These are phyloP conservation scores for Trachops cirrhosus DNA, from an alignment of 2,797 vertebrate genomes.

Conservation along the genomic window DNA sequence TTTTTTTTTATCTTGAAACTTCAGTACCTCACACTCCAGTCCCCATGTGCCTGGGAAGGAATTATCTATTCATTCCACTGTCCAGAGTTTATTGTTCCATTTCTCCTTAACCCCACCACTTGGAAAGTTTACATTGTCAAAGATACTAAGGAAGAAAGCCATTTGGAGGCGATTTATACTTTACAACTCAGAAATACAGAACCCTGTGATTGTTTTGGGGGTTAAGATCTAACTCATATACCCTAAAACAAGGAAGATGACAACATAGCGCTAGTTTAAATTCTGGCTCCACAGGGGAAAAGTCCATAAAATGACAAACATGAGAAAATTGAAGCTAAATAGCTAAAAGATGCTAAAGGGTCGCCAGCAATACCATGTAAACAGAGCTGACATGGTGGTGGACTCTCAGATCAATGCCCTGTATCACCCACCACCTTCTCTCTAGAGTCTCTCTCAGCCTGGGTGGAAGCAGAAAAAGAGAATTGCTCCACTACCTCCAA, in stretches of 20 bases:
- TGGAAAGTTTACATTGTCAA: not conserved
- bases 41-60: not conserved
- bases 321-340: not conserved
- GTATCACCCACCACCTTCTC: not conserved
- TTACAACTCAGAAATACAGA: not conserved
- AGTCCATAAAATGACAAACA: not conserved
- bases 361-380: not conserved
- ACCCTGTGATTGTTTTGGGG: not conserved
- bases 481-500: not conserved
- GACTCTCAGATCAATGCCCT: not conserved
- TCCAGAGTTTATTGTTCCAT: not conserved
- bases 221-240: not conserved
- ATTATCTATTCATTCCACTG: not conserved
- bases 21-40: not conserved
- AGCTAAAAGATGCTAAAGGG: not conserved
- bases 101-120: not conserved
- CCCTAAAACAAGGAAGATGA: not conserved
- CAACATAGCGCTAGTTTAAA: not conserved
- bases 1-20: not conserved
- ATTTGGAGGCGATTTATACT: not conserved
- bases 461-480: not conserved
- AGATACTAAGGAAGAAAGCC: not conserved
- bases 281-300: not conserved
- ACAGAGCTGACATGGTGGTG: accelerated
- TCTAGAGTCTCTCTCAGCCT: not conserved